Base-by-base conservation (phyloP, 1,140 invertebrate genomes). In the Musca domestica region DNA sequence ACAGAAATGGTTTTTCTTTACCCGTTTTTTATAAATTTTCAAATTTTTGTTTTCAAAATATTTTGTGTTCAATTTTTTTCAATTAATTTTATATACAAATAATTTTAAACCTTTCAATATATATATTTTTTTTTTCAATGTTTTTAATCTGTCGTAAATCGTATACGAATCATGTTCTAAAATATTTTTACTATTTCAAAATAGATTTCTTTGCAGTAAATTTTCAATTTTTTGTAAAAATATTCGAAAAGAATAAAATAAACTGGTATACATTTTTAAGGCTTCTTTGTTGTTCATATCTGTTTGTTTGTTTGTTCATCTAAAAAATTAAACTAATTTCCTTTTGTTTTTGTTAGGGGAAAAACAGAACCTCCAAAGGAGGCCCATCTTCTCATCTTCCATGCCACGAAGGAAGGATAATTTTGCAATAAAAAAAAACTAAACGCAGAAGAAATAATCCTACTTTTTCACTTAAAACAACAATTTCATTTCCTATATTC, bases 181-280 rank as follows among this genome's bases (percentile, higher is more conserved):
- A 27, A 27, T 58, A 6, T 17, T 30, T 49, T 30, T 4, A 30
- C 27, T 30, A 30, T 30, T 30, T 30, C 27, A 30, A 30, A 30
- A 30, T 4, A 30, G 27, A 30, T 41, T 2, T 41, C 12, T 41
- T 41, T 41, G 3, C 27, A 30, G 3, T 4, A 41, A 41, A 41
- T 41, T 19, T 19, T 17, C 10, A 51, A 20, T 9, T 19, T 17
- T 51, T 51, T 51, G 3, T 9, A 19, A 51, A 51, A 51, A 51
- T 5, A 17, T 51, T 51, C 49, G 12, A 20, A 49, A n/a, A n/a
- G 4, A 15, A 5, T 51, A 7, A 51, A 51, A 51, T 20, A 67
- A 25, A 41, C 52, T 58, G 66, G 66, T 67, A 67, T 67, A 67
- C 66, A 67, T 67, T n/a, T 46, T 67, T 67, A 67, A 67, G 66